Conservation (phyloP, 2,888 invertebrate species). For the Panopea generosa region DNA sequence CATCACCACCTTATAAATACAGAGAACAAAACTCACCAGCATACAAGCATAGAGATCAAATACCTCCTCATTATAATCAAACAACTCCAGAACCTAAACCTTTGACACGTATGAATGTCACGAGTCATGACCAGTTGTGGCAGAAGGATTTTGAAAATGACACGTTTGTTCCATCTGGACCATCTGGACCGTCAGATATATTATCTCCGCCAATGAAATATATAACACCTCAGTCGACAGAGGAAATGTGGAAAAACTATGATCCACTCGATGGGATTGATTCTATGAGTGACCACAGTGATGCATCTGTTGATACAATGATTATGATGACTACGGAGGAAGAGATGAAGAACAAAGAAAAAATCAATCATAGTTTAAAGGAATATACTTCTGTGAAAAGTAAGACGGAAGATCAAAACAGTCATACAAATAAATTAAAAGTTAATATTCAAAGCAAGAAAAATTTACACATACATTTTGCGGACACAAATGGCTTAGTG, state of each 20-base stretch:
- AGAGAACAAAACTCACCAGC: constrained; percentile 2
- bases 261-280: constrained; percentile 71
- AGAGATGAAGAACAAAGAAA: constrained; percentile 66
- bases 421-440: constrained; percentile 47
- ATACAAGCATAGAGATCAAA: too few species aligned
- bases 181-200: constrained; percentile 35
- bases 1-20: neutral
- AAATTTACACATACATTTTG: constrained; percentile 51
- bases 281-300: constrained; percentile 69
- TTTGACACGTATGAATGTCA: constrained; percentile 71
- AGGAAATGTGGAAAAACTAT: constrained; percentile 70
- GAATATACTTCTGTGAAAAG: constrained; percentile 62
- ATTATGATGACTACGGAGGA: constrained; percentile 76
- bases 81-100: constrained; percentile 63
- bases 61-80: constrained; percentile 4
- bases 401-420: constrained; percentile 32
- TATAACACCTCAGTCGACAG: constrained; percentile 67
- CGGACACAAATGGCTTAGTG: constrained; percentile 39
- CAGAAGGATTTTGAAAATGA: constrained; percentile 63
- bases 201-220: constrained; percentile 70
- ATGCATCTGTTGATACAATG: constrained; percentile 73
- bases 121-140: constrained; percentile 71
- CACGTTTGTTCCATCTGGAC: constrained; percentile 13
- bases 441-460: constrained; percentile 52
- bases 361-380: constrained; percentile 68